A percentile compares a stretch with the other conserved stretches of the same genome.
Evolutionary conservation across 2,113 vertebrate genomes (phyloP).

Genomic region (Fukomys damarensis): DNA sequence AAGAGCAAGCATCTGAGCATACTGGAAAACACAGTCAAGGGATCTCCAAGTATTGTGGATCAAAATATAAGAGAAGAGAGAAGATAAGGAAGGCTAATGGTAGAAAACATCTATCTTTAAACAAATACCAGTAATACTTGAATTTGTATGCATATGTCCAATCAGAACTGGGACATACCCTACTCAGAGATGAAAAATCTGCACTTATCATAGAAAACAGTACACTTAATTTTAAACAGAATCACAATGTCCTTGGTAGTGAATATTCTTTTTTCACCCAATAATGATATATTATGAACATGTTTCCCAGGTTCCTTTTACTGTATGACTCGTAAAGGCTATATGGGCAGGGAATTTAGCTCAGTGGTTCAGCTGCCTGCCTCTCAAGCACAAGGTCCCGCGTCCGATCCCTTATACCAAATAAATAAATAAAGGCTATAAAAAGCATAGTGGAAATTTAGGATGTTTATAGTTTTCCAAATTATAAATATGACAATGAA

Average conservation of each 20-base stretch:
- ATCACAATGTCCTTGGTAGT: neutral
- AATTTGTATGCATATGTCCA: neutral
- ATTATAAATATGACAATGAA: slow-evolving; percentile 4
- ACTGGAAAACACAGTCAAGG: neutral
- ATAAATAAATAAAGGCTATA: neutral
- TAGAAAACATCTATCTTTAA: neutral
- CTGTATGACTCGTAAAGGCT: neutral
- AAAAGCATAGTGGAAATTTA: neutral
- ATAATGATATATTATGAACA: neutral
- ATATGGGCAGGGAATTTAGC: no score
- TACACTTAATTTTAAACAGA: neutral
- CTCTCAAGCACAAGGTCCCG: no score
- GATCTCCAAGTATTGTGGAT: neutral
- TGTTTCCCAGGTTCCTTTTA: neutral
- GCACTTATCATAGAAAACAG: neutral
- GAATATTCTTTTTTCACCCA: neutral
- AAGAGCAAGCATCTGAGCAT: neutral
- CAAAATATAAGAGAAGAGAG: neutral
- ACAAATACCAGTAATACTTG: neutral
- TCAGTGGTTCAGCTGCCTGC: no score
- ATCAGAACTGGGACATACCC: neutral
- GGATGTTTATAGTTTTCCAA: neutral
- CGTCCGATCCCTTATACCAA: no score
- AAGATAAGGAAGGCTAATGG: neutral
- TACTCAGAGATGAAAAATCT: neutral